A percentile compares a stretch with the other conserved stretches of the same genome.
phyloP scores from a whole-genome alignment of 2,888 invertebrate genomes.

The Zygogramma bicolorata region DNA sequence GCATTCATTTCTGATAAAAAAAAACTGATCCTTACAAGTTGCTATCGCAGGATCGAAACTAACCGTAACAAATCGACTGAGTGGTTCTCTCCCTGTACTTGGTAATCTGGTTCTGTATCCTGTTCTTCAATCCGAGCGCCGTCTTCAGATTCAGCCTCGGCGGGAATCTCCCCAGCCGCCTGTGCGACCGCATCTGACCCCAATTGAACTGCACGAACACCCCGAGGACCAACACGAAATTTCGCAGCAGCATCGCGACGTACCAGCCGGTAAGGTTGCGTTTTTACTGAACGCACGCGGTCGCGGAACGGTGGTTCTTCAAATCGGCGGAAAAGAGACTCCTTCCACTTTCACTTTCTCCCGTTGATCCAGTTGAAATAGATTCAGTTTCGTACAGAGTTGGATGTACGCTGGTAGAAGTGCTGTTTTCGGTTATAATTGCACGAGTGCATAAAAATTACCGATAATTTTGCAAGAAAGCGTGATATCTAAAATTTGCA shows the following conservation, averaged over 20 bases:
- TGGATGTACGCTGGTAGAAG: too few species aligned
- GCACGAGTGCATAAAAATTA: too few species aligned
- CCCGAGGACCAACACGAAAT: slow-evolving; percentile 18
- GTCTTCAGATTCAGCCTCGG: slow-evolving; percentile 48
- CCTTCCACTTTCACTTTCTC: slow-evolving; percentile 45
- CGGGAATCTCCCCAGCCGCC: slow-evolving; percentile 35
- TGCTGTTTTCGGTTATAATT: too few species aligned
- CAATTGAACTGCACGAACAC: slow-evolving; percentile 34
- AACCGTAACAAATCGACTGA: slow-evolving; percentile 59
- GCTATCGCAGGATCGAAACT: too few species aligned
- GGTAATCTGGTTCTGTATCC: slow-evolving; percentile 53
- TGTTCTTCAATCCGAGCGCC: slow-evolving; percentile 52
- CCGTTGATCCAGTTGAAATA: slow-evolving; percentile 29
- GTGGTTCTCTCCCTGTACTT: slow-evolving; percentile 55
- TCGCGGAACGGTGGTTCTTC: not conserved
- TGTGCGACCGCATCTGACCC: slow-evolving; percentile 44
- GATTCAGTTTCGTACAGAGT: too few species aligned
- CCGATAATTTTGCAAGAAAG: too few species aligned
- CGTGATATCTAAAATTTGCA: too few species aligned
- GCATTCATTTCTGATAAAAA: too few species aligned
- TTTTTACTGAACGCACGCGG: slow-evolving; percentile 3
- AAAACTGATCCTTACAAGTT: too few species aligned
- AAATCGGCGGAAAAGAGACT: slow-evolving; percentile 27
- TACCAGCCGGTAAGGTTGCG: not conserved
- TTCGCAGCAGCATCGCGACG: slow-evolving; percentile 11